These are phyloP conservation scores for Oeneis ivallda DNA, from an alignment of 2,888 invertebrate genomes.

Conservation along the genomic window DNA sequence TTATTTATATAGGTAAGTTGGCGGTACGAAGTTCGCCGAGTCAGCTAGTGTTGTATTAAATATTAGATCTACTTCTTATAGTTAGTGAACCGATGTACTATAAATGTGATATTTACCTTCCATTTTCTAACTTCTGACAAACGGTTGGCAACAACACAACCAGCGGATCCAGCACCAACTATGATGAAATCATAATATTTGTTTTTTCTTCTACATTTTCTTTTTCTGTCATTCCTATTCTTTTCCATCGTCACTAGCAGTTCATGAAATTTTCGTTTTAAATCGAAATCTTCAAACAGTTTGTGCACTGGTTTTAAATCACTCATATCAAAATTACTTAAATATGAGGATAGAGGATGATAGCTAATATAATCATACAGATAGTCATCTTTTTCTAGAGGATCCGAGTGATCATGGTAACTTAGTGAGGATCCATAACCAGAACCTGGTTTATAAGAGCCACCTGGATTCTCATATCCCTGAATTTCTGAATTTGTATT, in stretches of 20 bases:
- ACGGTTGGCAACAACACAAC: conserved; percentile 85
- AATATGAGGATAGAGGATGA: neutral
- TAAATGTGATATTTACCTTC: conserved; percentile 19
- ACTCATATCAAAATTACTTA: conserved; percentile 31
- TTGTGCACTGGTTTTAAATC: conserved; percentile 35
- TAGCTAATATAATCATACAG: conserved; percentile 23
- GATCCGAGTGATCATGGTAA: neutral
- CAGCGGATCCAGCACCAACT: conserved; percentile 86
- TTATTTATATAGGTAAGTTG: neutral
- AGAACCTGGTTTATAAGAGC: neutral
- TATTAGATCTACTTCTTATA: too few relatives aligned
- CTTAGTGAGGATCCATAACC: neutral
- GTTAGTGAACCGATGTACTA: too few relatives aligned
- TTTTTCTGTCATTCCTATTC: conserved; percentile 39
- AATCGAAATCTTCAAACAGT: conserved; percentile 50
- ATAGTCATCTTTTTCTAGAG: conserved; percentile 8
- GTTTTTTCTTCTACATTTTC: conserved; percentile 43
- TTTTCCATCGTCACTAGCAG: conserved; percentile 31
- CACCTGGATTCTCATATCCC: conserved; percentile 1
- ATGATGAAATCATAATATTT: conserved; percentile 83
- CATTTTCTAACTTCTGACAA: conserved; percentile 79
- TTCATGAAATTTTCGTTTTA: conserved; percentile 52
- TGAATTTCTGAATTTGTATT: neutral
- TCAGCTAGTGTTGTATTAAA: too few relatives aligned
- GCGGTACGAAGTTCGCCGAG: too few relatives aligned